Percentiles rank a stretch among this genome's conserved stretches.
Evolutionary conservation across 2,113 vertebrate genomes (phyloP).

Genomic region (Dipodomys stephensi): DNA sequence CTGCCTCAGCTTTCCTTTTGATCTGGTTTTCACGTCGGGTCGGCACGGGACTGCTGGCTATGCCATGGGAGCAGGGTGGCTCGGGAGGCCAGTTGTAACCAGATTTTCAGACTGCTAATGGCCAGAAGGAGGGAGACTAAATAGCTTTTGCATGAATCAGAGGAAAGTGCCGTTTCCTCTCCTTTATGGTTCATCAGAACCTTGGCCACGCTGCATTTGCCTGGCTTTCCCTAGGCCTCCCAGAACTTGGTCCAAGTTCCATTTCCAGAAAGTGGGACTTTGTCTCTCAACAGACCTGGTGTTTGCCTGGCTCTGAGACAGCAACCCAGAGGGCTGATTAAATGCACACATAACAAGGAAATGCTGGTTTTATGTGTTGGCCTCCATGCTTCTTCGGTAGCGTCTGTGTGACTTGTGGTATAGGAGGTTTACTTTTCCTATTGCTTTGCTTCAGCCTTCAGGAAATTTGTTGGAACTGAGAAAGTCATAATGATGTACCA

Average conservation of each 20-base stretch:
- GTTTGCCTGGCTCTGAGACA: neutral
- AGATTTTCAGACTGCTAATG: slow-evolving; percentile 72
- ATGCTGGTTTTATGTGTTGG: neutral
- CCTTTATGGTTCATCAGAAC: slow-evolving; percentile 55
- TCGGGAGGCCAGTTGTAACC: slow-evolving; percentile 62
- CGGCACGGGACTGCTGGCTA: slow-evolving; percentile 53
- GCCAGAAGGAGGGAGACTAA: slow-evolving; percentile 72
- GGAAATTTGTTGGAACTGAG: neutral
- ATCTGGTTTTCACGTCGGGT: slow-evolving; percentile 83
- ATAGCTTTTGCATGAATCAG: slow-evolving; percentile 64
- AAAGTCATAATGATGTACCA: neutral
- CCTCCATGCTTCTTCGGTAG: neutral
- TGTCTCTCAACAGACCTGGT: neutral
- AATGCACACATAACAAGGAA: neutral
- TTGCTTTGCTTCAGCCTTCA: neutral
- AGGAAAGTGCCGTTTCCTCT: slow-evolving; percentile 64
- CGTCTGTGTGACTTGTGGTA: neutral
- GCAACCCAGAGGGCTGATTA: neutral
- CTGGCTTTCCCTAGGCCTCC: slow-evolving; percentile 51
- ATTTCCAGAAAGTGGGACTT: slow-evolving; percentile 40
- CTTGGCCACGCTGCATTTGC: neutral
- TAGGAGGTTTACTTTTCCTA: neutral
- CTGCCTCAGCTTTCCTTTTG: slow-evolving; percentile 83
- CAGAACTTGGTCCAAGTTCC: slow-evolving; percentile 43
- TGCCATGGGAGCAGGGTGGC: slow-evolving; percentile 36